These are phyloP conservation scores for Gadopsis marmoratus DNA, from an alignment of 2,797 vertebrate genomes.

Conservation along the genomic window DNA sequence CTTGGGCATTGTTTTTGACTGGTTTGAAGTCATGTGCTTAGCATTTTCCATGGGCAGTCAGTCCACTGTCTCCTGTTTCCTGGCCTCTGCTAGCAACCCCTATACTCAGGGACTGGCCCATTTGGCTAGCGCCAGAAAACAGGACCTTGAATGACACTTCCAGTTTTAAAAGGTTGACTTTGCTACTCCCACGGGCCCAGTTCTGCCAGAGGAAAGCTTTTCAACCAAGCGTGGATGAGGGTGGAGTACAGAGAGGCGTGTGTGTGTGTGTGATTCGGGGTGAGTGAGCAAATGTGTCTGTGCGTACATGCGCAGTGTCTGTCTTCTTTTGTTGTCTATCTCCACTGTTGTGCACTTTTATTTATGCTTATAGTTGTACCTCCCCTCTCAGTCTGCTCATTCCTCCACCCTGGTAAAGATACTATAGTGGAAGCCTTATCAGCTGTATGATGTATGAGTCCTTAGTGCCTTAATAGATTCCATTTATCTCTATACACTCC, in stretches of 20 bases:
- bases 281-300: conserved; percentile 39
- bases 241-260: conserved; percentile 52
- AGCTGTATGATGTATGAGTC: conserved; percentile 81
- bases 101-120: conserved; percentile 64
- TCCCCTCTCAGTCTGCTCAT: conserved; percentile 49
- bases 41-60: conserved; percentile 65
- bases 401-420: conserved; percentile 68
- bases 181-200: conserved; percentile 75
- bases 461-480: conserved; percentile 83
- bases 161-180: conserved; percentile 83
- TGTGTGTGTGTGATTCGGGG: conserved; percentile 39
- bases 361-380: conserved; percentile 40
- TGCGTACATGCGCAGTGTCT: conserved; percentile 39
- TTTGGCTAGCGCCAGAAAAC: conserved; percentile 70
- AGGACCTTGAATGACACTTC: conserved; percentile 80
- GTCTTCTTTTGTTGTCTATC: conserved; percentile 53
- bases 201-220: conserved; percentile 78
- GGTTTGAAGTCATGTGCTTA: conserved; percentile 53
- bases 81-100: conserved; percentile 66
- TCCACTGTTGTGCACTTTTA: conserved; percentile 38
- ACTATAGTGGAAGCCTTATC: conserved; percentile 79
- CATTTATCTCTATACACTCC: conserved; percentile 84
- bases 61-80: conserved; percentile 67
- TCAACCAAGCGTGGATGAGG: conserved; percentile 71
- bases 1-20: conserved; percentile 43